Evolutionary conservation across 2,797 vertebrate species (phyloP).

Genomic region (Scleropages formosus): DNA sequence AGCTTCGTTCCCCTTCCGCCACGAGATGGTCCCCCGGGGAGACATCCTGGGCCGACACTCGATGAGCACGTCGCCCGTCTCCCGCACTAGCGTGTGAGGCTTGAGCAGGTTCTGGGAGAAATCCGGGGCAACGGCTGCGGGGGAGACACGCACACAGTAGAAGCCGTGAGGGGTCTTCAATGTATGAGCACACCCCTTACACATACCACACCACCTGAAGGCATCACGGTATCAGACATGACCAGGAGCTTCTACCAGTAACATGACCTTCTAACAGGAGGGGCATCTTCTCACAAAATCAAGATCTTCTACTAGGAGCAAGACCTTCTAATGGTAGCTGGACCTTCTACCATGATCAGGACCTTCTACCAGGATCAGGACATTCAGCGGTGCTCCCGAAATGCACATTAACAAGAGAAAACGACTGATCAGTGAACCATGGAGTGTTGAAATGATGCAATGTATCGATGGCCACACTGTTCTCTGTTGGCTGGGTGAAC

Average conservation of each 20-base stretch:
- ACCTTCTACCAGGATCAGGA: background rate
- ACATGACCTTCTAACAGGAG: no score
- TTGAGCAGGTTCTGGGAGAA: conserved; percentile 86
- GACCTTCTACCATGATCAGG: no score
- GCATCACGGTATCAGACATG: no score
- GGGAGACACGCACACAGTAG: conserved; percentile 41
- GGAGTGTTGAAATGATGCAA: no score
- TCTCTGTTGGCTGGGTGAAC: conserved; percentile 55
- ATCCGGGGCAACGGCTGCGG: conserved; percentile 88
- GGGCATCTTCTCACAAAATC: no score
- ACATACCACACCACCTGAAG: background rate
- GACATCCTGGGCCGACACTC: conserved; percentile 96
- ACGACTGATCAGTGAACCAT: background rate
- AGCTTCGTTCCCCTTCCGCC: conserved; percentile 85
- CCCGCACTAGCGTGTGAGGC: conserved; percentile 84
- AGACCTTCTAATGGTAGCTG: background rate
- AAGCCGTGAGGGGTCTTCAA: background rate
- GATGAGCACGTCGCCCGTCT: conserved; percentile 85
- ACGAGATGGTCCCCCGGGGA: conserved; percentile 85
- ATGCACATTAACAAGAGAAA: background rate
- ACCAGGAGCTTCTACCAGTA: no score
- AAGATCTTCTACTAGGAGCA: conserved; percentile 33
- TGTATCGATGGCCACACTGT: background rate
- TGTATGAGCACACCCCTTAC: background rate
- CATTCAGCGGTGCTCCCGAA: background rate